Evolutionary conservation across 2,797 vertebrate genomes (phyloP).

Genomic region (Cuculus canorus): DNA sequence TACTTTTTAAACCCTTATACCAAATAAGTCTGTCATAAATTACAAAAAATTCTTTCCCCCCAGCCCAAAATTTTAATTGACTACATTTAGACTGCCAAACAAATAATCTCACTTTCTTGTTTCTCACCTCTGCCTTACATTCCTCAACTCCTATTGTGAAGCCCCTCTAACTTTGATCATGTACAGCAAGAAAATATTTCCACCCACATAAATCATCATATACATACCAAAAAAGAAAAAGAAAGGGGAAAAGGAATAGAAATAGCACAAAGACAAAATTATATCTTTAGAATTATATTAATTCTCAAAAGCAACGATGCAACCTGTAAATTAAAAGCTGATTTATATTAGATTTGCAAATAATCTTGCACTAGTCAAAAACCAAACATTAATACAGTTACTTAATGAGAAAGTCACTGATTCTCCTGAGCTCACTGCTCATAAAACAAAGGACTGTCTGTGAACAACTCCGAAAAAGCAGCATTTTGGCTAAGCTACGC

Average conservation of each 20-base stretch:
- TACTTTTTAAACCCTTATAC: background rate
- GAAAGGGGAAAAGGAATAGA: background rate
- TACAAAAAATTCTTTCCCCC: background rate
- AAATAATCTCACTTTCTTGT: background rate
- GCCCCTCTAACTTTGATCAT: background rate
- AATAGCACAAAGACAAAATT: background rate
- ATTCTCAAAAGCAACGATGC: background rate
- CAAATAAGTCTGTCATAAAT: background rate
- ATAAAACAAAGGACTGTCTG: slow-evolving; percentile 40
- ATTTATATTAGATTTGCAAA: slow-evolving; percentile 33
- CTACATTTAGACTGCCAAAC: background rate
- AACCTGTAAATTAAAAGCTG: slow-evolving; percentile 5
- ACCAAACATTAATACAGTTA: slow-evolving; percentile 21
- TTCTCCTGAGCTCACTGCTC: slow-evolving; percentile 15
- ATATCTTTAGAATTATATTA: background rate
- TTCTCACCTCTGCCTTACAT: slow-evolving; percentile 13
- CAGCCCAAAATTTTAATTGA: background rate
- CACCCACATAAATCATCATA: background rate
- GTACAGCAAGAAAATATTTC: background rate
- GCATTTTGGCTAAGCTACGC: slow-evolving; percentile 46
- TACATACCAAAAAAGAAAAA: background rate
- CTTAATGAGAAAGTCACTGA: slow-evolving; percentile 39
- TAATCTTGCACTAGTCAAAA: background rate
- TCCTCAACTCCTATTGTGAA: slow-evolving; percentile 29
- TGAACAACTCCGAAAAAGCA: slow-evolving; percentile 47